Conservation (phyloP, 2,797 vertebrate species). For the Tenualosa thibaudeaui region DNA sequence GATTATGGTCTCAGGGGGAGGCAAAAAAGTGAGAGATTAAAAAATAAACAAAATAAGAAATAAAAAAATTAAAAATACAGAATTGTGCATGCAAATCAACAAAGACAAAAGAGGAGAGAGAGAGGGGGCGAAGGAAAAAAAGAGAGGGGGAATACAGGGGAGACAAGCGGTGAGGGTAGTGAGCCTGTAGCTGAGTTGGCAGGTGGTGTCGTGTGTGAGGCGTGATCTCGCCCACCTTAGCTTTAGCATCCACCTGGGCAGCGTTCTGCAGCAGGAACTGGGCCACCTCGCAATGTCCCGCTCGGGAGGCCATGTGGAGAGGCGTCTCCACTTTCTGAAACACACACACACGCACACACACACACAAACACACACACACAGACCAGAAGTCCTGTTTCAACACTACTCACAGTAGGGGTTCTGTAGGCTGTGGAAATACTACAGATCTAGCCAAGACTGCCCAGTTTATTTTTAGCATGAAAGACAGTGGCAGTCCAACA, state of each 20-base stretch:
- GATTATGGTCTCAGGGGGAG: neutral
- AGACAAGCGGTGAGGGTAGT: neutral
- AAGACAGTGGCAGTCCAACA: neutral
- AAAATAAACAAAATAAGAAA: neutral
- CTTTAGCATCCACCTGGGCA: slow-evolving; percentile 91
- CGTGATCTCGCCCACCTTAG: slow-evolving; percentile 79
- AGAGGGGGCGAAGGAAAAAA: neutral
- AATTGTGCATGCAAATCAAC: neutral
- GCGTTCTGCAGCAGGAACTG: slow-evolving; percentile 92
- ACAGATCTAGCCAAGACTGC: neutral
- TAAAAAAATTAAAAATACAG: neutral
- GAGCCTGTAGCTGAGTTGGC: neutral
- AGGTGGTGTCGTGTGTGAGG: neutral
- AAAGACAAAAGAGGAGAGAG: neutral
- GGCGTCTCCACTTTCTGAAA: slow-evolving; percentile 95
- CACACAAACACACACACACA: neutral
- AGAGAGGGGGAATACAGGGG: neutral
- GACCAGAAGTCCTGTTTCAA: neutral
- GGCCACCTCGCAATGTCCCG: slow-evolving; percentile 90
- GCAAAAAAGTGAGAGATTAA: neutral
- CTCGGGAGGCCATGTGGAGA: slow-evolving; percentile 94
- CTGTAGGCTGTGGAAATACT: slow-evolving; percentile 5
- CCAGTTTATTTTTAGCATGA: slow-evolving; percentile 17
- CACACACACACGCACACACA: neutral
- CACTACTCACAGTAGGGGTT: neutral